Percentiles rank a stretch among this genome's conserved stretches.
Evolutionary conservation across 1,140 invertebrate genomes (phyloP).

Genomic region (Brachionus koreanus): DNA sequence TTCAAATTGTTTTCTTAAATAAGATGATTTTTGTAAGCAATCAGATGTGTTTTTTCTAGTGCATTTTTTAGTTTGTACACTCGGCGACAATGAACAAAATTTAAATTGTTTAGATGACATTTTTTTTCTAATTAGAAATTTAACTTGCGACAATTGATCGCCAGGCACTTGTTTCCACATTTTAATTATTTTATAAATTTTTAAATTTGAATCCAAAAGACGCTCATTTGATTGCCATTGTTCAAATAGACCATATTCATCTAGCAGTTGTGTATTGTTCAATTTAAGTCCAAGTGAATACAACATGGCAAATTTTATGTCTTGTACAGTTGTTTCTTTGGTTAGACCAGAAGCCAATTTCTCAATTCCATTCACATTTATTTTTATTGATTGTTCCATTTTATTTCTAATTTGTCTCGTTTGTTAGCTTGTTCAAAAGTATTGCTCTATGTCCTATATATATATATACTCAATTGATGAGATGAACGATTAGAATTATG

Average conservation of each 20-base stretch:
- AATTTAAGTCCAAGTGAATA: not conserved
- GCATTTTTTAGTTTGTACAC: not conserved
- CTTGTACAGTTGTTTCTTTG: constrained; percentile 32
- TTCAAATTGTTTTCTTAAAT: constrained; percentile 28
- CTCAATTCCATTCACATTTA: constrained; percentile 25
- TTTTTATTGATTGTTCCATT: constrained; percentile 24
- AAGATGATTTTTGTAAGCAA: not conserved
- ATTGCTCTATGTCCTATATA: no score
- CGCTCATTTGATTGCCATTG: constrained; percentile 35
- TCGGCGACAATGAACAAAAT: not conserved
- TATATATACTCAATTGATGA: not conserved
- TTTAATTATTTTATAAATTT: constrained; percentile 41
- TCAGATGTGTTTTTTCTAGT: not conserved
- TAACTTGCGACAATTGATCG: constrained; percentile 26
- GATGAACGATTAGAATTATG: not conserved
- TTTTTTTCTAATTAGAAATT: constrained; percentile 33
- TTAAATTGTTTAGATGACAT: not conserved
- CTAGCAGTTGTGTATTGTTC: not conserved
- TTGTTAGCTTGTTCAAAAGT: not conserved
- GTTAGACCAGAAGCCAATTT: constrained; percentile 27
- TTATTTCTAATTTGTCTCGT: not conserved
- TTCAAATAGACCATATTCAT: constrained; percentile 41
- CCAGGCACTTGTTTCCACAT: constrained; percentile 30
- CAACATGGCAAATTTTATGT: constrained; percentile 41
- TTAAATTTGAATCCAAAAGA: constrained; percentile 30